Base-by-base conservation (phyloP, 2,888 invertebrate genomes). In the Orthonychiurus folsomi region DNA sequence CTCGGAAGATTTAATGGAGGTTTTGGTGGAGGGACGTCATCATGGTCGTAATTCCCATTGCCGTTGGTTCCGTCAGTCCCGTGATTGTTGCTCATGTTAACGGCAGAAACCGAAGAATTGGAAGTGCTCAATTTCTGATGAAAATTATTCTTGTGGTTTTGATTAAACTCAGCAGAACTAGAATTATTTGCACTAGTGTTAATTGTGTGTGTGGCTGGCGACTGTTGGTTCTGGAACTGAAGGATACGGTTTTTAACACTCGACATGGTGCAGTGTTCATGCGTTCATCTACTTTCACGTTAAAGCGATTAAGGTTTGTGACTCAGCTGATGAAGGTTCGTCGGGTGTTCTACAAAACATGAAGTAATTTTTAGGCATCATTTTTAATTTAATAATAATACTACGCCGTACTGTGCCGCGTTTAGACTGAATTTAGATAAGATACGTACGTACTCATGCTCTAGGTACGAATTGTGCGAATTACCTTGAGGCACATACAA, bases 241-340 rank as follows among this genome's bases (percentile, higher is more conserved):
- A 65, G 61, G 56, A 71, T 71, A 50, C 68, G 64, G 58, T 63
- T 71, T 62, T 69, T 68, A n/a, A 71, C 71, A 66, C 67, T 68
- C 24, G 63, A 68, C 69, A 27, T 53, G 25, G 21, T 58, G 55
- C 21, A 23, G 55, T 37, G 37, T 5, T 37, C 37, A 15, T 37
- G 9, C 5, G 37, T 15, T 37, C 37, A 37, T 5, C 15, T 9
- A 15, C 15, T 37, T 37, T 5, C 15, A 9, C 5, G 9, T 9
- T 9, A 37, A 9, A 9, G 37, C 37, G 5, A 37, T 37, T 37
- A 37, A 37, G 15, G 5, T 37, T 15, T 5, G 15, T 37, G 37
- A 37, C 37, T 37, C 37, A 37, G 15, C 37, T 37, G n/a, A n/a
- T n/a, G n/a, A n/a, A n/a, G n/a, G n/a, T n/a, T n/a, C n/a, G n/a